Conservation (phyloP, 2,888 invertebrate species). For the Noctua pronuba region DNA sequence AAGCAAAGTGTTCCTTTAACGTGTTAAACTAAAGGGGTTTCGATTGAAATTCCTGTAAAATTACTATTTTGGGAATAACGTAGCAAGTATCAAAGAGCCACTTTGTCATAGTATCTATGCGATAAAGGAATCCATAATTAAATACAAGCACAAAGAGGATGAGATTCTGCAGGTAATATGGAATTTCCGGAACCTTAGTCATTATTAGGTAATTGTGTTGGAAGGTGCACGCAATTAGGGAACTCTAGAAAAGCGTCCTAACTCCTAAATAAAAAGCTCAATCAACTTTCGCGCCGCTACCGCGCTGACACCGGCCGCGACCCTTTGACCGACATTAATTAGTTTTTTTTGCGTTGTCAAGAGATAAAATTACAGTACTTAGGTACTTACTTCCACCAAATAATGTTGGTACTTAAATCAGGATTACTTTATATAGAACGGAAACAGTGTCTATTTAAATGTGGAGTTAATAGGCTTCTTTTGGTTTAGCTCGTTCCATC, state of each 20-base stretch:
- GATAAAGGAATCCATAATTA: conserved; percentile 73
- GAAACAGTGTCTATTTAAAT: background rate
- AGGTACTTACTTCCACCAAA: background rate
- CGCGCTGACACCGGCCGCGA: conserved; percentile 64
- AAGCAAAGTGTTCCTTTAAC: conserved; percentile 1
- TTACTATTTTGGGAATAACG: conserved; percentile 69
- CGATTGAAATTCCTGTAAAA: conserved; percentile 55
- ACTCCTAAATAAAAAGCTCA: conserved; percentile 76
- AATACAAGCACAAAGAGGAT: conserved; percentile 64
- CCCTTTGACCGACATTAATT: conserved; percentile 84
- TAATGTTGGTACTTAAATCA: background rate
- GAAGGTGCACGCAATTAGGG: conserved; percentile 63
- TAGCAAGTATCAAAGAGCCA: conserved; percentile 61
- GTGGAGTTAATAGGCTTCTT: too few species aligned
- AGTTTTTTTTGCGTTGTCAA: conserved; percentile 70
- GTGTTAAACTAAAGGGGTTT: conserved; percentile 25
- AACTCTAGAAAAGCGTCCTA: conserved; percentile 71
- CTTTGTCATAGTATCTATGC: conserved; percentile 73
- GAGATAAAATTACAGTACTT: conserved; percentile 25
- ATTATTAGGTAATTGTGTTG: conserved; percentile 54
- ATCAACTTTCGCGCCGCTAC: conserved; percentile 74
- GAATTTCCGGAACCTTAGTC: conserved; percentile 31
- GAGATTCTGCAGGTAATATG: conserved; percentile 32
- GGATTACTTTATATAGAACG: background rate
- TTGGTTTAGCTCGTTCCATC: too few species aligned